Base-by-base conservation (phyloP, 1,140 invertebrate species). In the Linepithema humile region DNA sequence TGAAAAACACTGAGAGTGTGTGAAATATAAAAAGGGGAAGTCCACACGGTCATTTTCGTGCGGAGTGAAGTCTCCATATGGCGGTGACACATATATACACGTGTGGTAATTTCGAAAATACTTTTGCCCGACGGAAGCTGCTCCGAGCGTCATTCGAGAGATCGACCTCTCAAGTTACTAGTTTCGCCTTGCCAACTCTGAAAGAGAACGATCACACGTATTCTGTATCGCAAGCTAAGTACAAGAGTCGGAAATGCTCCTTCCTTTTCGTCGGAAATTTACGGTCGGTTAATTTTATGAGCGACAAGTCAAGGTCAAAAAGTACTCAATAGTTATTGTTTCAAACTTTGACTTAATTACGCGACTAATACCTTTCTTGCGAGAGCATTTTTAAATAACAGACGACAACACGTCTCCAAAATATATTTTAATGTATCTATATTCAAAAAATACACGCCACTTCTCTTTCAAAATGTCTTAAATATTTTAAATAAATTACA, bases 61-160 rank as follows among this genome's bases (percentile, higher is more conserved):
- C 35, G 67, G n/a, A 78, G 75, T 69, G 74, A 85, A 80, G 64
- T 82, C 45, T 45, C 83, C 87, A 88, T 85, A 87, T 88, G 85
- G 77, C 62, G 60, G 26, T 65, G 82, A 82, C 85, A 85, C n/a
- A n/a, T n/a, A n/a, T n/a, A n/a, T n/a, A n/a, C n/a, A n/a, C n/a
- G n/a, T 88, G 83, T 50, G 77, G 73, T 78, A 87, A 88, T 80
- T 87, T 85, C 43, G 40, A 88, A 85, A 73, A 50, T 78, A 82
- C 70, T 78, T 83, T 77, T 72, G 38, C 70, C 35, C 32, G 29
- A 74, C 62, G 20, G 35, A 67, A 78, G 10, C 62, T 64, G 40
- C 38, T 26, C 20, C 32, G 48, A 17, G 35, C 7, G 48, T 32
- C n/a, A 80, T 70, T 80, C 64, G 35, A 80, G 38, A 80, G 35